Evolutionary conservation across 2,888 invertebrate species (phyloP), one percentile per base, ranked within the genome.

Genomic region (Troides helena): DNA sequence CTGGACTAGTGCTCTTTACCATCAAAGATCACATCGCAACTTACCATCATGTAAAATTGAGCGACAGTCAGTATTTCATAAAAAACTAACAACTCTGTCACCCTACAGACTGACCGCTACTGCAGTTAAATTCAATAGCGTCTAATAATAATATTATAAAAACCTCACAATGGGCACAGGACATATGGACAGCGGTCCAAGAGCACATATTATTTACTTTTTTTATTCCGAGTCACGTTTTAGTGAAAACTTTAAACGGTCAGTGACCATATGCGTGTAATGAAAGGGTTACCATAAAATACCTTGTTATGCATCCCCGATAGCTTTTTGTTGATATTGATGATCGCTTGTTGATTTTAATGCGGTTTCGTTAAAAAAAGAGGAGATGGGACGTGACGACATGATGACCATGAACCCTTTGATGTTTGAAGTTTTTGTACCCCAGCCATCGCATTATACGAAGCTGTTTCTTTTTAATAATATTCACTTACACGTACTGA

Each of bases 91-190:
- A 46, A 46, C 1, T 14, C 78, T 78, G 78, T 70, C 76, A 80
- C 84, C 79, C 79, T 77, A 76, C 71, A 39, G 75, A 81, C 80
- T 87, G 86, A 84, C 87, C 85, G 74, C 63, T 70, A 63, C 66
- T 66, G 66, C 75, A 74, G 72, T 72, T 71, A 74, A 73, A 76
- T 80, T 81, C 75, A 81, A 81, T 73, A 77, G 75, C 76, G 76
- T 82, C 80, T 77, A 83, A 81, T 81, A 83, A 81, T 83, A 80
- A 77, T 76, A 79, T 77, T 80, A 79, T 85, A 83, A 75, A 84
- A 46, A 84, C 80, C 77, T 73, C 75, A 68, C 76, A 69, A 71
- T 66, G 65, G 59, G 36, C 58, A 21, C 46, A 76, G 81, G 78
- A 80, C 81, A 83, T 81, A 81, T 82, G 85, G 85, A 85, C 83